Conservation (phyloP, 2,888 invertebrate species). For the Drosophila seclusa region DNA sequence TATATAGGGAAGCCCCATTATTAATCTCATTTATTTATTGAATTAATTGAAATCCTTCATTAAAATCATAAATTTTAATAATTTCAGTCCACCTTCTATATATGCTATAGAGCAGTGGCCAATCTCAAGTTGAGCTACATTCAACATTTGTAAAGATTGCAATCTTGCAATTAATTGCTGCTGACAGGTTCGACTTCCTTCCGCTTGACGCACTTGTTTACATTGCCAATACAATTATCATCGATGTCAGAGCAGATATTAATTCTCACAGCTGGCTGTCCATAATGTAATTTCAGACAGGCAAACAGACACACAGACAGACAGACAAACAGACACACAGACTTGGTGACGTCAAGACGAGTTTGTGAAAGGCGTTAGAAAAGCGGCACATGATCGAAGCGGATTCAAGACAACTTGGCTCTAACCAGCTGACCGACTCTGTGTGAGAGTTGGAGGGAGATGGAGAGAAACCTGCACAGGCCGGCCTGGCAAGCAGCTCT, state of each 20-base stretch:
- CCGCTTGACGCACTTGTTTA: background rate
- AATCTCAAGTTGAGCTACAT: background rate
- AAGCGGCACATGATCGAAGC: conserved; percentile 31
- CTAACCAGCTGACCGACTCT: conserved; percentile 20
- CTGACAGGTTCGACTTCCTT: background rate
- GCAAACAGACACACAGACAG: background rate
- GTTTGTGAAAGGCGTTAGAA: conserved; percentile 46
- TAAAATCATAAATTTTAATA: background rate
- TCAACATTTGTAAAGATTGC: background rate
- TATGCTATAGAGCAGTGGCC: background rate
- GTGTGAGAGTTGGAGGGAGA: background rate
- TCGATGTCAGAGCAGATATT: conserved; percentile 1
- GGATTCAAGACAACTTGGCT: conserved; percentile 4
- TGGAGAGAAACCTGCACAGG: conserved; percentile 31
- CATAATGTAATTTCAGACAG: conserved; percentile 2
- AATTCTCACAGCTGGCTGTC: conserved; percentile 24
- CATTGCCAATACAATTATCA: background rate
- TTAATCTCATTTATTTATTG: background rate
- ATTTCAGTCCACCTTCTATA: background rate
- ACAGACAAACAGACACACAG: background rate
- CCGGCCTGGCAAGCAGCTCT: conserved; percentile 32
- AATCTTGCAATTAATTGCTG: background rate
- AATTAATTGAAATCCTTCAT: background rate
- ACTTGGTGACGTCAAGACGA: conserved; percentile 30
- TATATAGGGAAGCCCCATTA: background rate